phyloP scores from a whole-genome alignment of 64 coral and sea anemone species.

The Porites lutea region DNA sequence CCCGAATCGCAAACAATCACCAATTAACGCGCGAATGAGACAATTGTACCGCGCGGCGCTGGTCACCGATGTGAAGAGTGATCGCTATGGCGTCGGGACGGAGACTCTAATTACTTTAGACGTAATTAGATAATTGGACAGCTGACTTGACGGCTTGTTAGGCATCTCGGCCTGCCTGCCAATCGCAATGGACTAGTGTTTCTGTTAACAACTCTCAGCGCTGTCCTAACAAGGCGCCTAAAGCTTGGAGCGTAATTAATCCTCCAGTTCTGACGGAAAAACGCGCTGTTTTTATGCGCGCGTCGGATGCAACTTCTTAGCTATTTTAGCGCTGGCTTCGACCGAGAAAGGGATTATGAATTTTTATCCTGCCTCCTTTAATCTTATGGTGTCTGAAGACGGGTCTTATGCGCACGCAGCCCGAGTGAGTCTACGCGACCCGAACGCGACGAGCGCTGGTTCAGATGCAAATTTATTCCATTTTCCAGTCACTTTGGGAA shows the following conservation, averaged over 20 bases:
- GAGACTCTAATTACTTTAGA: conserved; percentile 69
- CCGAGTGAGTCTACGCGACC: background rate
- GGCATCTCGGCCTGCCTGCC: conserved; percentile 70
- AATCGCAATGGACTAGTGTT: conserved; percentile 44
- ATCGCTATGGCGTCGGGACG: conserved; percentile 72
- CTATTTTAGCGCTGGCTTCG: conserved; percentile 9
- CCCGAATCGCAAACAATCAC: conserved; percentile 62
- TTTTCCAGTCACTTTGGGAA: conserved; percentile 25
- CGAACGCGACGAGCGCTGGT: conserved; percentile 20
- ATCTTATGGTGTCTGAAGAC: conserved; percentile 38
- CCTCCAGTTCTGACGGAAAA: conserved; percentile 33
- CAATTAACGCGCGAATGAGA: conserved; percentile 50
- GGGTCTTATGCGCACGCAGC: conserved; percentile 47
- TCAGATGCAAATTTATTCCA: conserved; percentile 55
- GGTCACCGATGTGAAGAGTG: conserved; percentile 60
- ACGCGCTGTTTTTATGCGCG: conserved; percentile 25
- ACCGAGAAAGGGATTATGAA: conserved; percentile 48
- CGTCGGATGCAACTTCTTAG: background rate
- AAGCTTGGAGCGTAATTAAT: conserved; percentile 48
- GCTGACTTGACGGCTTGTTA: conserved; percentile 96
- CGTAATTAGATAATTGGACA: conserved; percentile 99
- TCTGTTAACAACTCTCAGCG: conserved; percentile 38
- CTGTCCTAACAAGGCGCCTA: conserved; percentile 65
- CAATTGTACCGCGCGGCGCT: conserved; percentile 56
- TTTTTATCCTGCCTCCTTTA: conserved; percentile 47